phyloP scores from a whole-genome alignment of 2,888 invertebrate species.

The Ophonus ardosiacus region DNA sequence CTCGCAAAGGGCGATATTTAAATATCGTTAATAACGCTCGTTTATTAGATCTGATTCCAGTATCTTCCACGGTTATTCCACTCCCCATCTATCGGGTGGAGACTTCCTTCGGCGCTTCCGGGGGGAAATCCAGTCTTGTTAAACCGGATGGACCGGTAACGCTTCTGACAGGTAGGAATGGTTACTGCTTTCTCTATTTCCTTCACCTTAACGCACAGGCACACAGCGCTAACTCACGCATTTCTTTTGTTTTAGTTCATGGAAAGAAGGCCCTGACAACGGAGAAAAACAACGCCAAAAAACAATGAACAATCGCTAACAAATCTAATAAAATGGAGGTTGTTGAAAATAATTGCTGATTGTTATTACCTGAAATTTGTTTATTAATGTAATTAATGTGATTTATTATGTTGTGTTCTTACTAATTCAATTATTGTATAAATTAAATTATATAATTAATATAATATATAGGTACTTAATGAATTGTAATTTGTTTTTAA shows the following conservation, averaged over 20 bases:
- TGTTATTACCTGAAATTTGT: constrained; percentile 10
- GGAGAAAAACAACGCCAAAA: constrained; percentile 37
- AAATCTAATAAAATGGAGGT: background rate
- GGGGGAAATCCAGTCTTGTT: constrained; percentile 72
- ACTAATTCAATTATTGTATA: background rate
- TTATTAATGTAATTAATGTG: constrained; percentile 32
- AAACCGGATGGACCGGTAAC: constrained; percentile 72
- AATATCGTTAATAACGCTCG: constrained; percentile 60
- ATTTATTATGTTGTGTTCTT: background rate
- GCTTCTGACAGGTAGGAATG: constrained; percentile 71
- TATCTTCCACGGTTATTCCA: constrained; percentile 84
- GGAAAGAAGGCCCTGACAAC: constrained; percentile 50
- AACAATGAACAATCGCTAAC: constrained; percentile 20
- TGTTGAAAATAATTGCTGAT: background rate
- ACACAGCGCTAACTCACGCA: background rate
- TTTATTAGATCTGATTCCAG: constrained; percentile 79
- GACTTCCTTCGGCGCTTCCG: constrained; percentile 76
- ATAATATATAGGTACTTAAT: no score
- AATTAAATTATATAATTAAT: no score
- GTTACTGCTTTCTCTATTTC: constrained; percentile 37
- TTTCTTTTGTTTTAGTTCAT: constrained; percentile 55
- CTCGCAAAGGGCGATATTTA: constrained; percentile 16
- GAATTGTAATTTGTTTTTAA: no score
- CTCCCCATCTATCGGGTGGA: constrained; percentile 80
- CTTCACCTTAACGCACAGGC: background rate